Evolutionary conservation across 2,113 vertebrate species (phyloP).

Genomic region (Pomatorhinus ruficollis): DNA sequence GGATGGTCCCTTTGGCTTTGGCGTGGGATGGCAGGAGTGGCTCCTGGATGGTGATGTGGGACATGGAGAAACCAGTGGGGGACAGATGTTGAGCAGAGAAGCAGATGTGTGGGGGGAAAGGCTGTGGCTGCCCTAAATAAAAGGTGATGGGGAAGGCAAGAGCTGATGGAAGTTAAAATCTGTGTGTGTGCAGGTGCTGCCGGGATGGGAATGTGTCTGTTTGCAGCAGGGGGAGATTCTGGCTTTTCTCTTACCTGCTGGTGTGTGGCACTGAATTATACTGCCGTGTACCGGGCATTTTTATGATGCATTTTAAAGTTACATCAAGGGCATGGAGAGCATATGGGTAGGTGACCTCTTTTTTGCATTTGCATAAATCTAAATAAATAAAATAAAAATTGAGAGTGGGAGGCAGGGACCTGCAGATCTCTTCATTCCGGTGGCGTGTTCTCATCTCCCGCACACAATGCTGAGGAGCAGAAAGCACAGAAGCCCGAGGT

Average conservation of each 20-base stretch:
- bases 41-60: not conserved
- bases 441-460: not conserved
- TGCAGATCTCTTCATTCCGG: constrained; percentile 1
- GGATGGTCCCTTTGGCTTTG: not conserved
- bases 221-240: not conserved
- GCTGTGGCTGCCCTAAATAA: not conserved
- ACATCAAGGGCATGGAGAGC: constrained; percentile 7
- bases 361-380: constrained; percentile 55
- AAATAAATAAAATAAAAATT: constrained; percentile 38
- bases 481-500: constrained; percentile 27
- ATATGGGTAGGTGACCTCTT: constrained; percentile 15
- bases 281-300: not conserved
- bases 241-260: not conserved
- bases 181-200: not conserved
- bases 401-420: constrained; percentile 22
- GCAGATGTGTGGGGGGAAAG: not conserved
- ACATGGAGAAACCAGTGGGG: rapidly evolving
- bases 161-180: not conserved
- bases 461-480: constrained; percentile 33
- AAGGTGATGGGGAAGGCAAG: not conserved
- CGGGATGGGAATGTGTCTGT: not conserved
- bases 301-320: constrained; percentile 23
- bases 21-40: not conserved
- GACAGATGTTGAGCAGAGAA: not conserved
- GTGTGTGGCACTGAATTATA: not conserved